A percentile compares a stretch with the other conserved stretches of the same genome.
Conservation (phyloP, 1,140 invertebrate species). For the Macrosteles quadrilineatus region DNA sequence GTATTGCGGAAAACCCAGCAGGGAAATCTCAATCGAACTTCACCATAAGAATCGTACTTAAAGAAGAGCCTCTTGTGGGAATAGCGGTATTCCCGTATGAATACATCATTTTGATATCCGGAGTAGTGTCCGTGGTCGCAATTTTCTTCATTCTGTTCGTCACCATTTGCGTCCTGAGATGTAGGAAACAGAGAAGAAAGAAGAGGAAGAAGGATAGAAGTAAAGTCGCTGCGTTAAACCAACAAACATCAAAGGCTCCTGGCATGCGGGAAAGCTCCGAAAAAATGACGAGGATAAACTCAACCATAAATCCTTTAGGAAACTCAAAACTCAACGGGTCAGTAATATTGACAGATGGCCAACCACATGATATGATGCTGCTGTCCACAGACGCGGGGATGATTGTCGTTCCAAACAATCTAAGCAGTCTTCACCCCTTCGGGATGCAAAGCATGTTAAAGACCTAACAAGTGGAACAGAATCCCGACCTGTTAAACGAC, state of each 20-base stretch:
- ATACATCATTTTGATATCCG: slow-evolving; percentile 66
- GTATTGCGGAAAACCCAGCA: slow-evolving; percentile 78
- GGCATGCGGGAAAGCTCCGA: slow-evolving; percentile 33
- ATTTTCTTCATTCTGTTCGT: slow-evolving; percentile 39
- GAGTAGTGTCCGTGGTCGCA: slow-evolving; percentile 47
- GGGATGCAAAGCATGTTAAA: slow-evolving; percentile 48
- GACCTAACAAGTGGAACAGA: slow-evolving; percentile 62
- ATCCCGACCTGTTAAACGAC: slow-evolving; percentile 75
- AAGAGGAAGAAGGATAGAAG: slow-evolving; percentile 46
- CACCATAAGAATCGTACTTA: slow-evolving; percentile 70
- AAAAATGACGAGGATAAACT: slow-evolving; percentile 35
- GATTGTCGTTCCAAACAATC: slow-evolving; percentile 46
- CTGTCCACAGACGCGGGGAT: slow-evolving; percentile 41
- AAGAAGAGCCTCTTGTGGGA: slow-evolving; percentile 66
- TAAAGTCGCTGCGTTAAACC: slow-evolving; percentile 48
- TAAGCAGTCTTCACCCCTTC: slow-evolving; percentile 42
- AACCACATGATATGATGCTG: slow-evolving; percentile 48
- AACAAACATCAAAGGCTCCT: slow-evolving; percentile 43
- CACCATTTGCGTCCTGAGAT: slow-evolving; percentile 36
- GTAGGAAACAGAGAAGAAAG: slow-evolving; percentile 48
- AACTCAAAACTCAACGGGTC: slow-evolving; percentile 43
- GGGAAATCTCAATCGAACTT: slow-evolving; percentile 74
- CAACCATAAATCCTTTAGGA: slow-evolving; percentile 10
- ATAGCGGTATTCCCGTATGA: slow-evolving; percentile 65
- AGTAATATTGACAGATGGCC: slow-evolving; percentile 43